phyloP scores from a whole-genome alignment of 2,888 invertebrate genomes.

The Thecophora atra region DNA sequence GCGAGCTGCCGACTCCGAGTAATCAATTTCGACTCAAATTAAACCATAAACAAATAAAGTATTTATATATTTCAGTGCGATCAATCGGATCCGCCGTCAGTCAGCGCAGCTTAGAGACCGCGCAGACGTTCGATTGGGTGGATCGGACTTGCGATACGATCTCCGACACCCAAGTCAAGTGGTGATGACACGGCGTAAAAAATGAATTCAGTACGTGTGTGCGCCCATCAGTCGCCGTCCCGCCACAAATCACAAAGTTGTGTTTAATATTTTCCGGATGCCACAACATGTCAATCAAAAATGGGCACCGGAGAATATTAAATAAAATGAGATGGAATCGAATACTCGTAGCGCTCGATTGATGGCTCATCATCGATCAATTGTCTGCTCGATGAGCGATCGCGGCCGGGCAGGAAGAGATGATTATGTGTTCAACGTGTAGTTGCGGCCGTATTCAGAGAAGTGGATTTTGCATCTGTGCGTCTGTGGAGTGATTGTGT shows the following conservation, averaged over 20 bases:
- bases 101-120: not conserved
- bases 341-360: slow-evolving; percentile 8
- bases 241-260: slow-evolving; percentile 33
- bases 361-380: not conserved
- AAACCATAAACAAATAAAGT: not conserved
- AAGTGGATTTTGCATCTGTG: not conserved
- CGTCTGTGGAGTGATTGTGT: not conserved
- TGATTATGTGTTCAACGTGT: not conserved
- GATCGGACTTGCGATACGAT: not conserved
- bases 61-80: not conserved
- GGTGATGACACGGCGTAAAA: slow-evolving; percentile 52
- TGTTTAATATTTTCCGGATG: slow-evolving; percentile 55
- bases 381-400: slow-evolving; percentile 1
- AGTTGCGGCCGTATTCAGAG: not conserved
- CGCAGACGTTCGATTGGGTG: not conserved
- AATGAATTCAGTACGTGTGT: slow-evolving; percentile 50
- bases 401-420: not conserved
- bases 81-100: not conserved
- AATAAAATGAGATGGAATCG: slow-evolving; percentile 1
- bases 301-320: not conserved
- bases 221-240: slow-evolving; percentile 41
- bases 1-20: slow-evolving; percentile 16
- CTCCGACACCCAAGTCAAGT: slow-evolving; percentile 34
- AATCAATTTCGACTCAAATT: slow-evolving; percentile 11
- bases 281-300: slow-evolving; percentile 64